Conservation (phyloP, 1,140 invertebrate species). For the Hypothenemus hampei region DNA sequence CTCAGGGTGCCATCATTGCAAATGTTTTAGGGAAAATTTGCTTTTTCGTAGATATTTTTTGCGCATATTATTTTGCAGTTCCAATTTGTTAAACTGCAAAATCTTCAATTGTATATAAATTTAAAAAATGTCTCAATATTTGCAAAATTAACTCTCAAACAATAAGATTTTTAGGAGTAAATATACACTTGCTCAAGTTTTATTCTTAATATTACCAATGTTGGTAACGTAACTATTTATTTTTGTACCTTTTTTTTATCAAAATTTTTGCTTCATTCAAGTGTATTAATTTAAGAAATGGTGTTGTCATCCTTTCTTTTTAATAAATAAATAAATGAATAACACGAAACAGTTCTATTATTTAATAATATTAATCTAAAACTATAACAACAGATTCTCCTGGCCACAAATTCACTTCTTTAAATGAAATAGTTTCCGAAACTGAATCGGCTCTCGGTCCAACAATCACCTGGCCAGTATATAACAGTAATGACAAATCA, state of each 20-base stretch:
- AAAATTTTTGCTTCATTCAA: slow-evolving; percentile 40
- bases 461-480: slow-evolving; percentile 66
- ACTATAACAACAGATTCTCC: slow-evolving; percentile 44
- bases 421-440: slow-evolving; percentile 61
- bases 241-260: slow-evolving; percentile 38
- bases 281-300: slow-evolving; percentile 40
- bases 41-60: not conserved
- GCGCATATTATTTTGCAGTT: no score
- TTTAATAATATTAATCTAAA: slow-evolving; percentile 41
- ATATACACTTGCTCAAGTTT: slow-evolving; percentile 43
- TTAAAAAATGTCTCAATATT: slow-evolving; percentile 19
- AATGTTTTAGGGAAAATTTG: slow-evolving; percentile 21
- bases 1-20: slow-evolving; percentile 46
- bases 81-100: not conserved
- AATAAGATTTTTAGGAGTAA: slow-evolving; percentile 34
- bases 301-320: slow-evolving; percentile 35
- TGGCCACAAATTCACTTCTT: slow-evolving; percentile 51
- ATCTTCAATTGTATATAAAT: not conserved
- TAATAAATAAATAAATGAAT: slow-evolving; percentile 3
- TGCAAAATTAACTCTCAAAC: slow-evolving; percentile 29
- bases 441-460: slow-evolving; percentile 53
- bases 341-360: no score
- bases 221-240: slow-evolving; percentile 29
- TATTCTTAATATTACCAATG: slow-evolving; percentile 36
- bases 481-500: slow-evolving; percentile 69